Percentiles rank a stretch among this genome's conserved stretches.
These are phyloP conservation scores for Acrossocheilus wenchowensis DNA, from an alignment of 2,797 vertebrate species.

Conservation along the genomic window DNA sequence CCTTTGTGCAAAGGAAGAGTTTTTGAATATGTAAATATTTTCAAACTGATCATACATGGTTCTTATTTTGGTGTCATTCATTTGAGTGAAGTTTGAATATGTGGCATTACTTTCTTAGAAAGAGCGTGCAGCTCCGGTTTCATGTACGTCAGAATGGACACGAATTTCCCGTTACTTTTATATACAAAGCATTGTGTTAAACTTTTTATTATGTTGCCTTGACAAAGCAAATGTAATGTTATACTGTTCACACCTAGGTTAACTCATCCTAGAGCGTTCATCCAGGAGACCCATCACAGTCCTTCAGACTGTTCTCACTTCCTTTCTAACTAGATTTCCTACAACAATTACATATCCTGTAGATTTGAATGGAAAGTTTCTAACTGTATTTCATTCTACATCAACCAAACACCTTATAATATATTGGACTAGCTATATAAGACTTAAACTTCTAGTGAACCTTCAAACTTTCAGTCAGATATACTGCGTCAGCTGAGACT, in stretches of 20 bases:
- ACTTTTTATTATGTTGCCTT: neutral
- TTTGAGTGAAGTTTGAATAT: constrained; percentile 24
- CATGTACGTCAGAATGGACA: neutral
- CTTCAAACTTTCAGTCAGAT: neutral
- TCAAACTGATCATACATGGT: neutral
- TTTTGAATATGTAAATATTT: constrained; percentile 24
- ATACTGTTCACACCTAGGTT: neutral
- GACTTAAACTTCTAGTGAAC: neutral
- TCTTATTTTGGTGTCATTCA: constrained; percentile 1
- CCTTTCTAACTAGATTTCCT: neutral
- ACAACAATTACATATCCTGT: neutral
- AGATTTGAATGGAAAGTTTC: neutral
- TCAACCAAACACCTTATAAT: neutral
- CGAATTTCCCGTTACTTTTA: neutral
- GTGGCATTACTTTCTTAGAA: neutral
- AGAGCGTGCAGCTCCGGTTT: neutral
- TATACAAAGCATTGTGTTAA: neutral
- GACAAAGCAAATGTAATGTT: neutral
- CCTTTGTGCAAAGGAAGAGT: constrained; percentile 16
- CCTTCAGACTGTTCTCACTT: neutral
- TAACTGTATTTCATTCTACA: neutral
- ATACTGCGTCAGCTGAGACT: neutral
- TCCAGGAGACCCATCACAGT: neutral
- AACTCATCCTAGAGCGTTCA: neutral
- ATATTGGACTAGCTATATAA: neutral